These are phyloP conservation scores for Neolamprologus cancellatus DNA, from an alignment of 2,113 vertebrate species.

Conservation along the genomic window DNA sequence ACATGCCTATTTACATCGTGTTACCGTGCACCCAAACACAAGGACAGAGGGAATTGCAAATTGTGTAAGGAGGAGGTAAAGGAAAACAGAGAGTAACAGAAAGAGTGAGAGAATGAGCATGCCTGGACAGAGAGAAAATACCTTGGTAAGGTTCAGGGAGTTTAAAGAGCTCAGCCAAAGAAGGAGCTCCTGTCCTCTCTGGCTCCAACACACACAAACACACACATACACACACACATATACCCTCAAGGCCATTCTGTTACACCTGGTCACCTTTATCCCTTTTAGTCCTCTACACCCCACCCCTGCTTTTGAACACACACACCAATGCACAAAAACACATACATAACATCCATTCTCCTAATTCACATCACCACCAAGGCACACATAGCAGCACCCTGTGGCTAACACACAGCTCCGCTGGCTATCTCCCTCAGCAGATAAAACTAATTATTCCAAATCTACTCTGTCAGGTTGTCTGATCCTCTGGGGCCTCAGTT, in stretches of 20 bases:
- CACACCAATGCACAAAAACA: neutral
- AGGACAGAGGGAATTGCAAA: slow-evolving; percentile 28
- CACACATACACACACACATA: slow-evolving; percentile 32
- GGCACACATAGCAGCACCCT: slow-evolving; percentile 16
- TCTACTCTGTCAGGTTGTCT: slow-evolving; percentile 71
- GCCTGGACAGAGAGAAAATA: slow-evolving; percentile 73
- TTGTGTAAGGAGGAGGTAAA: slow-evolving; percentile 43
- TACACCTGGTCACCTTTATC: slow-evolving; percentile 74
- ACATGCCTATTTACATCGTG: neutral
- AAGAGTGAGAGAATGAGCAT: slow-evolving; percentile 52
- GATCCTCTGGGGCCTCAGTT: slow-evolving; percentile 46
- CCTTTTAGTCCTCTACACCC: slow-evolving; percentile 30
- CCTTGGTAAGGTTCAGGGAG: slow-evolving; percentile 61
- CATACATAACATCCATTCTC: neutral
- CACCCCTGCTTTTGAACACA: neutral
- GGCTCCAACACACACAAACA: slow-evolving; percentile 27
- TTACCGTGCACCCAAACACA: slow-evolving; percentile 3
- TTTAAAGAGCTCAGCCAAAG: slow-evolving; percentile 64
- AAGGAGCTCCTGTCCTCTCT: slow-evolving; percentile 62
- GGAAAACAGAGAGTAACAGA: slow-evolving; percentile 40
- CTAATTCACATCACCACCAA: neutral
- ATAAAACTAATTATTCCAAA: slow-evolving; percentile 76
- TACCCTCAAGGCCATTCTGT: slow-evolving; percentile 55
- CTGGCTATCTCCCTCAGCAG: slow-evolving; percentile 49
- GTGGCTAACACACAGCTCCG: slow-evolving; percentile 39